These are phyloP conservation scores for western clawed frog (Xenopus tropicalis) DNA, from an alignment of 2,113 vertebrate species.

Conservation along the genomic window DNA sequence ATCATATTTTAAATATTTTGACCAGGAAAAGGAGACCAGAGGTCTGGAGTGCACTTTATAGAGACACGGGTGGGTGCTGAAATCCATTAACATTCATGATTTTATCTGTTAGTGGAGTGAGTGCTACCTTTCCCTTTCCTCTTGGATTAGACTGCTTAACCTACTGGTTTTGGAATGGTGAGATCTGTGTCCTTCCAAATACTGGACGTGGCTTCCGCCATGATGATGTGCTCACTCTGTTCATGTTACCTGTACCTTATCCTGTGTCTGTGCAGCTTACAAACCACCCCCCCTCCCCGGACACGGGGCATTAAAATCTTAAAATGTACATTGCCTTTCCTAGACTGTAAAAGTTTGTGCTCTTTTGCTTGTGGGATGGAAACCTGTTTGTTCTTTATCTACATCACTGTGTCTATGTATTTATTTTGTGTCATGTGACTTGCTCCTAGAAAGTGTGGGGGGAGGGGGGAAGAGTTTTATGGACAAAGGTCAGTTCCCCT, in stretches of 20 bases:
- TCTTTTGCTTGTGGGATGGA: not conserved
- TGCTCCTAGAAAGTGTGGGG: too few species aligned
- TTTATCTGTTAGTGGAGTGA: not conserved
- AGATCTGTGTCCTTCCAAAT: not conserved
- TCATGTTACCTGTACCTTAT: slow-evolving; percentile 39
- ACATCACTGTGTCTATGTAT: too few species aligned
- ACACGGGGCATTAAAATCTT: slow-evolving; percentile 38
- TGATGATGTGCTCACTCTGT: slow-evolving; percentile 13
- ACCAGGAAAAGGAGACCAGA: slow-evolving; percentile 37
- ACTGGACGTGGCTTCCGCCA: slow-evolving; percentile 23
- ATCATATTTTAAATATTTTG: slow-evolving; percentile 43
- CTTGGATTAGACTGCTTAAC: not conserved
- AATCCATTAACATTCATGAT: not conserved
- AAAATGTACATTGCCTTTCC: slow-evolving; percentile 9
- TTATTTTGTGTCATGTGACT: too few species aligned
- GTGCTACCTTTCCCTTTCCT: not conserved
- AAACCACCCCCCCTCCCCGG: too few species aligned
- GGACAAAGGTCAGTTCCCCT: too few species aligned
- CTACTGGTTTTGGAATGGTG: not conserved
- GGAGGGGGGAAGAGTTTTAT: too few species aligned
- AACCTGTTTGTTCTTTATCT: not conserved
- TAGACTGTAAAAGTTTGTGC: not conserved
- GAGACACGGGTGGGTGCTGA: slow-evolving; percentile 15
- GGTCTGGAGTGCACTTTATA: slow-evolving; percentile 49
- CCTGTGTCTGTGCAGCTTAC: slow-evolving; percentile 42